A percentile compares a stretch with the other conserved stretches of the same genome.
Conservation (phyloP, 1,140 invertebrate species). For the Drosophila kepulauana region DNA sequence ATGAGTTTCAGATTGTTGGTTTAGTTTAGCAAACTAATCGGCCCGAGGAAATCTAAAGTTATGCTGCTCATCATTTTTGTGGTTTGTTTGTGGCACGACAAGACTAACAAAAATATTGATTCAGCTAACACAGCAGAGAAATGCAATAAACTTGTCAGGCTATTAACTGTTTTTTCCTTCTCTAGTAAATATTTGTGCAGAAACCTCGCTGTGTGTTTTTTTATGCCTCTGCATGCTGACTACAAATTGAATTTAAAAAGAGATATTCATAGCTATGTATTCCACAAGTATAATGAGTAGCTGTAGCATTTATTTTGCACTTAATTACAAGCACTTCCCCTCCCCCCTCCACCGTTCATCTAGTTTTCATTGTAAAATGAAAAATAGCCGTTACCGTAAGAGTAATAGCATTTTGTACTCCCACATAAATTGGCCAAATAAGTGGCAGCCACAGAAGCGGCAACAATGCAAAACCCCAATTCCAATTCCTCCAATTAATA, state of each 20-base stretch:
- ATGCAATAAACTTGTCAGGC: not conserved
- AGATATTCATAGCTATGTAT: not conserved
- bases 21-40: conserved; percentile 9
- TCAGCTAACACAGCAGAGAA: not conserved
- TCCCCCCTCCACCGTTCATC: not conserved
- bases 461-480: conserved; percentile 47
- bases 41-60: not conserved
- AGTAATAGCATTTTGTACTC: conserved; percentile 33
- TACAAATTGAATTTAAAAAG: too few relatives aligned
- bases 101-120: not conserved
- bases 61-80: not conserved
- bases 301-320: conserved; percentile 1
- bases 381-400: conserved; percentile 7
- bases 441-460: conserved; percentile 42
- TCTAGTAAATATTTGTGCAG: not conserved
- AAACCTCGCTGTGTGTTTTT: not conserved
- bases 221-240: too few relatives aligned
- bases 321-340: conserved; percentile 1
- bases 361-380: not conserved
- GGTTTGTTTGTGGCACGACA: not conserved
- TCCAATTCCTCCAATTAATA: conserved; percentile 44
- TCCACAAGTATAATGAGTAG: not conserved
- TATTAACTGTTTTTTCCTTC: not conserved
- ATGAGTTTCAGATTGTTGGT: not conserved
- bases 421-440: conserved; percentile 54